Evolutionary conservation across 2,888 invertebrate species (phyloP).

Genomic region (Lochmaea crataegi): DNA sequence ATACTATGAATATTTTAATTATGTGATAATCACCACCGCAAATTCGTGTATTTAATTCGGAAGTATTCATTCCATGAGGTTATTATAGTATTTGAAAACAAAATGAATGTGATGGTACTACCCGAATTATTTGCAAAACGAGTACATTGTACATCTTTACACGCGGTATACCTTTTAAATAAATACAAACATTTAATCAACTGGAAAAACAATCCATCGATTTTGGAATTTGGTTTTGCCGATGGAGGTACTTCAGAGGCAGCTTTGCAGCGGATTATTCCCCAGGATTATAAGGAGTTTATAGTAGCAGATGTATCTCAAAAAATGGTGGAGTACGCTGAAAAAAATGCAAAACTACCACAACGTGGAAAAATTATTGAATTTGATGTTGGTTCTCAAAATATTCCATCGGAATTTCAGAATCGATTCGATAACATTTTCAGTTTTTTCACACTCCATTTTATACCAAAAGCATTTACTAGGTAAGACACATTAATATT

Average conservation of each 20-base stretch:
- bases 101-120: constrained; percentile 1
- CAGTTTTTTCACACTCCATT: constrained; percentile 1
- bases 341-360: neutral
- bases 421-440: constrained; percentile 13
- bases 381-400: neutral
- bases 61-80: neutral
- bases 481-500: neutral
- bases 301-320: constrained; percentile 5
- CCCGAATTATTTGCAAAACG: neutral
- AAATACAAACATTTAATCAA: constrained; percentile 16
- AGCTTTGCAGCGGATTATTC: neutral
- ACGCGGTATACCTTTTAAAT: neutral
- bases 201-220: constrained; percentile 11
- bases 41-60: neutral
- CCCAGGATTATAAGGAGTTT: constrained; percentile 12
- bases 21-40: neutral
- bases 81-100: neutral
- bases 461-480: neutral
- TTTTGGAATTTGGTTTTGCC: constrained; percentile 12
- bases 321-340: constrained; percentile 6
- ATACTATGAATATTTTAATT: neutral
- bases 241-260: constrained; percentile 1
- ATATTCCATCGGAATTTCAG: neutral
- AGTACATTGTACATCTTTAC: neutral
- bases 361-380: neutral